Conservation (phyloP, 2,888 invertebrate species). For the Amblyjoppa fuscipennis region DNA sequence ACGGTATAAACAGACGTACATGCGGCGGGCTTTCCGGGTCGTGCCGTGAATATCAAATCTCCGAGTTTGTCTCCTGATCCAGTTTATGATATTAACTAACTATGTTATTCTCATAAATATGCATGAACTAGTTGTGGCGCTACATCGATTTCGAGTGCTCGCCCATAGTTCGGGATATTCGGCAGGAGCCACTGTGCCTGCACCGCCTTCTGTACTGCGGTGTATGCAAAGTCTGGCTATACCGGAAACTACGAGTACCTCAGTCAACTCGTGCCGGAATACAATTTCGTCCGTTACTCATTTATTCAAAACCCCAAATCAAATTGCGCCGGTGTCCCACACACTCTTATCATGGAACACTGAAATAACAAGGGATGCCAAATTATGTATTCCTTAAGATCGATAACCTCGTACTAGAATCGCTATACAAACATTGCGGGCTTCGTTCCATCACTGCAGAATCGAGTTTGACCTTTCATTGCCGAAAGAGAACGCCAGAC, state of each 20-base stretch:
- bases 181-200: neutral
- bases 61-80: constrained; percentile 29
- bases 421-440: constrained; percentile 37
- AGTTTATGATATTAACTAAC: constrained; percentile 33
- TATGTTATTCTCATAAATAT: constrained; percentile 29
- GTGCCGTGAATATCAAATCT: constrained; percentile 43
- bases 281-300: neutral
- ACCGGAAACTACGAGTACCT: neutral
- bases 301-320: neutral
- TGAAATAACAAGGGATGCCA: too few relatives aligned
- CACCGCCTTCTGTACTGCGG: neutral
- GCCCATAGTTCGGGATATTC: neutral
- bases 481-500: constrained; percentile 29
- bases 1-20: constrained; percentile 40
- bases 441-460: constrained; percentile 29
- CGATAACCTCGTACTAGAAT: constrained; percentile 27
- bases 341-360: too few relatives aligned
- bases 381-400: constrained; percentile 42
- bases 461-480: constrained; percentile 36
- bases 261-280: neutral
- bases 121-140: constrained; percentile 6
- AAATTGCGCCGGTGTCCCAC: too few relatives aligned
- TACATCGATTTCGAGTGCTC: constrained; percentile 12
- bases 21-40: constrained; percentile 4
- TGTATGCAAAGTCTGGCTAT: neutral